Conservation (phyloP, 2,888 invertebrate species). For the Kryphioiulus occultus region DNA sequence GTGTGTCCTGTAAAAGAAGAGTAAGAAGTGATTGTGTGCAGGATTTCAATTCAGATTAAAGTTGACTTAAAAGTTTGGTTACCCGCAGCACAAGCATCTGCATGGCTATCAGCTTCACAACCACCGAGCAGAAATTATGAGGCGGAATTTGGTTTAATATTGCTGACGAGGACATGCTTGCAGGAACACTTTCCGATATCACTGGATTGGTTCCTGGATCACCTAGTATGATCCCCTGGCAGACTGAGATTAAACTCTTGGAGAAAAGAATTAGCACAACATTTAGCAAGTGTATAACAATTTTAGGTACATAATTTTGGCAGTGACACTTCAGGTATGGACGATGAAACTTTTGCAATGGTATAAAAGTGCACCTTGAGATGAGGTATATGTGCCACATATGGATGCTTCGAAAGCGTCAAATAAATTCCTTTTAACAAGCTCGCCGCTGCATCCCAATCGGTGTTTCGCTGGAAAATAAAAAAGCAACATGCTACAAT, state of each 20-base stretch:
- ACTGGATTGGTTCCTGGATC: conserved; percentile 68
- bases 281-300: neutral
- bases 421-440: conserved; percentile 93
- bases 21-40: neutral
- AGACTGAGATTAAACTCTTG: conserved; percentile 70
- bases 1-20: conserved; percentile 71
- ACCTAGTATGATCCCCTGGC: conserved; percentile 71
- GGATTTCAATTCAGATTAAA: neutral
- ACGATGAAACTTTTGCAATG: too few relatives aligned
- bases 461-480: conserved; percentile 78
- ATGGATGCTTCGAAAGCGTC: conserved; percentile 90
- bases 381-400: conserved; percentile 92
- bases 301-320: neutral
- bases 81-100: conserved; percentile 94
- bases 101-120: conserved; percentile 91
- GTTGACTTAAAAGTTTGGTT: conserved; percentile 58
- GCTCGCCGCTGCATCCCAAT: conserved; percentile 97
- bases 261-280: neutral
- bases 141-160: conserved; percentile 92
- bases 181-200: conserved; percentile 76
- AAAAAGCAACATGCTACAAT: too few relatives aligned
- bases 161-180: conserved; percentile 69
- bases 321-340: conserved; percentile 48
- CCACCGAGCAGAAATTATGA: conserved; percentile 92
- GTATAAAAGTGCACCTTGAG: conserved; percentile 74